phyloP scores from a whole-genome alignment of 2,888 invertebrate genomes.

The Seira sanloemensis region DNA sequence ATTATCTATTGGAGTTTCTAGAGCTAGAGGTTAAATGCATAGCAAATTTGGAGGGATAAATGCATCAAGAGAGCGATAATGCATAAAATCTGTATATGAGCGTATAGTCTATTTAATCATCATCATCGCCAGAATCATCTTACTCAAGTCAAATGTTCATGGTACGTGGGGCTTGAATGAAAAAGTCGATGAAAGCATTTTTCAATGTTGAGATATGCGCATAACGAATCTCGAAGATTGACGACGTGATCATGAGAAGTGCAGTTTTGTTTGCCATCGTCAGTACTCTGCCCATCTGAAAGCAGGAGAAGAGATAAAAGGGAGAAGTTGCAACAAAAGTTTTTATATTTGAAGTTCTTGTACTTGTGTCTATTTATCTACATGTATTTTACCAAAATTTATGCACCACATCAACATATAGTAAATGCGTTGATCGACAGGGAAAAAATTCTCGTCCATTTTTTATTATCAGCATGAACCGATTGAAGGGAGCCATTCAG shows the following conservation, averaged over 20 bases:
- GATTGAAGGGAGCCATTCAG: background rate
- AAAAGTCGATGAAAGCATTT: background rate
- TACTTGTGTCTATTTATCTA: no score
- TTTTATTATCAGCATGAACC: constrained; percentile 1
- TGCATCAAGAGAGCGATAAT: no score
- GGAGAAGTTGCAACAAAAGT: no score
- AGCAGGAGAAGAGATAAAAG: no score
- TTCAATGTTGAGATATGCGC: background rate
- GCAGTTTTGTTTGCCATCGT: background rate
- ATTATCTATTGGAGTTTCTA: no score
- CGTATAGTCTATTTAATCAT: no score
- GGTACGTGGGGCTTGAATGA: background rate
- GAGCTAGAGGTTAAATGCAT: no score
- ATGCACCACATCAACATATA: no score
- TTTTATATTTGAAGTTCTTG: no score
- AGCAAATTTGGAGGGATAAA: no score
- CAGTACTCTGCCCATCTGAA: background rate
- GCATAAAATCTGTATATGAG: no score
- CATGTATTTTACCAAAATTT: no score
- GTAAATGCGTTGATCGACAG: background rate
- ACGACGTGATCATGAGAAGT: constrained; percentile 14
- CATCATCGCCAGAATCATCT: background rate
- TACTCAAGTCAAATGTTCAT: constrained; percentile 1
- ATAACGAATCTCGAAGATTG: background rate
- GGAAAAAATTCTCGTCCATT: background rate